Base-by-base conservation (phyloP, 2,113 vertebrate species). In the Tapirus terrestris region DNA sequence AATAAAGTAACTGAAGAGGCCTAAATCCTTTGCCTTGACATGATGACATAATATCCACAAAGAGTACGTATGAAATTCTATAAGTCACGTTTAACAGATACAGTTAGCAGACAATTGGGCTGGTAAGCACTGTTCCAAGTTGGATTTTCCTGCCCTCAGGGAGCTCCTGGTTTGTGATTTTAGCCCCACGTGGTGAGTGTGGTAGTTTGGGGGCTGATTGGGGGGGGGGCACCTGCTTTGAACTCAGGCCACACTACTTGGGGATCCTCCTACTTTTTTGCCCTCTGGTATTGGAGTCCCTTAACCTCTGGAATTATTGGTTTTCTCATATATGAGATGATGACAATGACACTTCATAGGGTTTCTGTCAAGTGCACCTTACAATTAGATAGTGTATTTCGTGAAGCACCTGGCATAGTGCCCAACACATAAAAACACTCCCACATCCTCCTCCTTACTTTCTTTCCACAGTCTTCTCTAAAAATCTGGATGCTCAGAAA, bases 401-500 rank as follows among this genome's bases (percentile, higher is more conserved):
- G 16, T 31, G 43, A 51, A 87, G 25, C 29, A 7, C 20, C 36
- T 8, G 8, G n/a, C 21, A 0, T 1, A 0, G 76, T 45, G 17
- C 68, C 43, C 48, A 3, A 63, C 25, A 2, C 11, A 13, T 29
- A 25, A 56, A n/a, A 25, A 8, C 33, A 5, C 8, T 31, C 60
- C 39, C 13, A 3, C 1, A 6, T 10, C 77, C 6, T 20, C 43
- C 45, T 39, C 25, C 20, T 48, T 2, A 25, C n/a, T 9, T 82
- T 33, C 8, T 36, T 13, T 56, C n/a, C 18, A 1, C 8, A 11
- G 12, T 67, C 61, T 76, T 65, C 33, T 67, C 33, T 82, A 8
- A 43, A 21, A 43, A 58, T 75, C 72, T 89, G 6, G 33, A 29
- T 75, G 60, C 73, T 93, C 33, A n/a, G 77, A 60, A 93, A 85